phyloP scores from a whole-genome alignment of 2,113 vertebrate genomes.

The Paramisgurnus dabryanus region DNA sequence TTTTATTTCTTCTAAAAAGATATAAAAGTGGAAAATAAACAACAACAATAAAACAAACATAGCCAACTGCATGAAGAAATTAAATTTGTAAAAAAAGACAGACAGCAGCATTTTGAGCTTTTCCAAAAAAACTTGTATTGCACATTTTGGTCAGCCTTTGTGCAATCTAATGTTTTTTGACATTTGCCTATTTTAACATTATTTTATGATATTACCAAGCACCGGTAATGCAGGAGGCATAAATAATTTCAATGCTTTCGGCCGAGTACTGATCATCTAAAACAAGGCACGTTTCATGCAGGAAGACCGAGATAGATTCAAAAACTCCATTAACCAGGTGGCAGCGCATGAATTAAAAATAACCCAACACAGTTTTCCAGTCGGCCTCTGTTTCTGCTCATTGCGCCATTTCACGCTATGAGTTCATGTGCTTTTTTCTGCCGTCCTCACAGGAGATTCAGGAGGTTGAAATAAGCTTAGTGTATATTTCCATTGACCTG shows the following conservation, averaged over 20 bases:
- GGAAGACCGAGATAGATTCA: constrained; percentile 78
- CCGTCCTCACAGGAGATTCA: constrained; percentile 44
- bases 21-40: no score
- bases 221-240: constrained; percentile 69
- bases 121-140: constrained; percentile 35
- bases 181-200: constrained; percentile 69
- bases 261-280: constrained; percentile 67
- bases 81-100: not conserved
- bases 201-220: constrained; percentile 67
- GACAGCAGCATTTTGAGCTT: not conserved
- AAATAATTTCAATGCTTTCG: constrained; percentile 72
- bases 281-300: constrained; percentile 72
- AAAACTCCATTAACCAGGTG: constrained; percentile 96
- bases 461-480: constrained; percentile 73
- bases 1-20: no score
- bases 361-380: constrained; percentile 91
- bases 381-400: constrained; percentile 82
- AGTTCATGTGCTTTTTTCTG: constrained; percentile 55
- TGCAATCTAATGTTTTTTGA: constrained; percentile 65
- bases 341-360: constrained; percentile 95
- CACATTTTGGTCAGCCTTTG: constrained; percentile 53
- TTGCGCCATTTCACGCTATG: constrained; percentile 76
- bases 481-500: constrained; percentile 42
- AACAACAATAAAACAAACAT: no score
- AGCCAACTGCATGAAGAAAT: no score